These are phyloP conservation scores for Charadrius vociferus DNA, from an alignment of 2,113 vertebrate species.

Conservation along the genomic window DNA sequence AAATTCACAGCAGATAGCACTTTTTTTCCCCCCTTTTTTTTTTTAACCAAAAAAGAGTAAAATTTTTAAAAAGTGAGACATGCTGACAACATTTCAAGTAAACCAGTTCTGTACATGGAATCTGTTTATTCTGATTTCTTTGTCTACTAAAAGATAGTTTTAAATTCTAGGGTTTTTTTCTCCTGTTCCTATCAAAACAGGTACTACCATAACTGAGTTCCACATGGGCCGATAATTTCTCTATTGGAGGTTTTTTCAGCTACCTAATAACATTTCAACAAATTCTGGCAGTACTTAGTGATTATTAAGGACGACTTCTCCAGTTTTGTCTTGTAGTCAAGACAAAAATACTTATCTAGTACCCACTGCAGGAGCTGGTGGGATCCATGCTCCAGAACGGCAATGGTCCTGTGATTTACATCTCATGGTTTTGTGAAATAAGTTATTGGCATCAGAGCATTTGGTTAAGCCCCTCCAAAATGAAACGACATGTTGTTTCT, in stretches of 20 bases:
- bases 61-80: neutral
- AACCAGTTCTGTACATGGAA: neutral
- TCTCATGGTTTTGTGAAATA: neutral
- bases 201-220: neutral
- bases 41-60: neutral
- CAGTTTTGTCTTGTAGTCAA: neutral
- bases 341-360: neutral
- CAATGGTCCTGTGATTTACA: neutral
- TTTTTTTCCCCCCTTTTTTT: no score
- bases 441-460: neutral
- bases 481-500: neutral
- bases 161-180: neutral
- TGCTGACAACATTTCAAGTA: neutral
- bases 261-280: neutral
- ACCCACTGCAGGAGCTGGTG: neutral
- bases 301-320: neutral
- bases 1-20: neutral
- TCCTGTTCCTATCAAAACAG: neutral
- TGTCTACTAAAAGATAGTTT: neutral
- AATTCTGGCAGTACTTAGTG: neutral
- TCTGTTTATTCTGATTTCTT: neutral
- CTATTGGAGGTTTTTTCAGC: neutral
- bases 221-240: neutral
- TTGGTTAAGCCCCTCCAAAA: neutral
- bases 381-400: neutral